Percentiles rank a stretch among this genome's conserved stretches.
phyloP scores from a whole-genome alignment of 2,888 invertebrate genomes.

The Drosophila subquinaria region DNA sequence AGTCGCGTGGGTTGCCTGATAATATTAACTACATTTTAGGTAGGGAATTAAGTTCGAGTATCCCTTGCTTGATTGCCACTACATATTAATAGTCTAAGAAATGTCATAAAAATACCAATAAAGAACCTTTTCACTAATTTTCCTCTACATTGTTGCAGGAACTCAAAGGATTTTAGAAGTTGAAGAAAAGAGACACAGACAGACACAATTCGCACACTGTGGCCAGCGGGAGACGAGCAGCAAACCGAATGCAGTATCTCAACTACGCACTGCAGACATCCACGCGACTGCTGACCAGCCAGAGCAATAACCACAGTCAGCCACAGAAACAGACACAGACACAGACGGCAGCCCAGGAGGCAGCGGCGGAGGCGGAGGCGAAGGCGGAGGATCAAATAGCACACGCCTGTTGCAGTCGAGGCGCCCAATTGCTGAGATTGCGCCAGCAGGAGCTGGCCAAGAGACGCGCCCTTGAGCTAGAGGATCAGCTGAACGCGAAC shows the following conservation, averaged over 20 bases:
- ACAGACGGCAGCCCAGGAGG: constrained; percentile 25
- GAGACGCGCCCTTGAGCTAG: constrained; percentile 66
- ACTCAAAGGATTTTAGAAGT: not conserved
- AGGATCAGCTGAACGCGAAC: constrained; percentile 70
- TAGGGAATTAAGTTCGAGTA: constrained; percentile 1
- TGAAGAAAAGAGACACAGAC: constrained; percentile 17
- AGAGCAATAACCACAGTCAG: constrained; percentile 58
- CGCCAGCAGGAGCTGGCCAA: constrained; percentile 70
- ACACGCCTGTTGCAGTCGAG: constrained; percentile 73
- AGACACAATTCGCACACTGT: constrained; percentile 69
- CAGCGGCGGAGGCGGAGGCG: constrained; percentile 14
- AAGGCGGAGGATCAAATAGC: constrained; percentile 68
- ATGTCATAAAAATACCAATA: constrained; percentile 11
- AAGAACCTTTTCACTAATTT: constrained; percentile 36
- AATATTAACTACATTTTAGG: constrained; percentile 15
- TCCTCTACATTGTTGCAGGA: constrained; percentile 43
- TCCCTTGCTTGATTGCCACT: constrained; percentile 18
- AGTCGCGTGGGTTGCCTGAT: constrained; percentile 18
- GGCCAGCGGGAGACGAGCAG: constrained; percentile 73
- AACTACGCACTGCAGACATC: constrained; percentile 84
- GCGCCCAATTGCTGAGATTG: constrained; percentile 72
- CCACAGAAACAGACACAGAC: constrained; percentile 25
- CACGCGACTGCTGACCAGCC: constrained; percentile 83
- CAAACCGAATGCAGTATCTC: constrained; percentile 84
- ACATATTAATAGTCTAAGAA: constrained; percentile 16